Conservation (phyloP, 2,888 invertebrate species). For the Pharmacophagus antenor region DNA sequence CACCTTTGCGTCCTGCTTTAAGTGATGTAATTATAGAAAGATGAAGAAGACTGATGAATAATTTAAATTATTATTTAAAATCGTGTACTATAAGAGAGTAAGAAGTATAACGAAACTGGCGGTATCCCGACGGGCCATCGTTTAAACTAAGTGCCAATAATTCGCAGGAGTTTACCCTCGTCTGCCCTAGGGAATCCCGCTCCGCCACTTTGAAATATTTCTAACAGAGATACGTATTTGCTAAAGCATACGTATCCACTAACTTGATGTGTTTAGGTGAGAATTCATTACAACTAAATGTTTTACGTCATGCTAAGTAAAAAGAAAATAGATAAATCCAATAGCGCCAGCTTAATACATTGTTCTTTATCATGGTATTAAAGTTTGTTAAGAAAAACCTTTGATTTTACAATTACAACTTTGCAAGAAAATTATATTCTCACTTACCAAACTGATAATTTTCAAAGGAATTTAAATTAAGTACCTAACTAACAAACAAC, state of each 20-base stretch:
- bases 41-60: slow-evolving; percentile 28
- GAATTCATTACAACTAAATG: not conserved
- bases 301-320: not conserved
- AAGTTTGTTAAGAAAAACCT: too few species aligned
- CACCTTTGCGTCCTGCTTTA: slow-evolving; percentile 6
- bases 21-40: slow-evolving; percentile 31
- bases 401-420: too few species aligned
- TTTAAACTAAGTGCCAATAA: slow-evolving; percentile 77
- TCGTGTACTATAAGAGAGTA: slow-evolving; percentile 45
- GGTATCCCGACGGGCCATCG: slow-evolving; percentile 64
- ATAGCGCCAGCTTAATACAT: not conserved
- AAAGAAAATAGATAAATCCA: not conserved
- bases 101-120: slow-evolving; percentile 59
- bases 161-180: slow-evolving; percentile 72
- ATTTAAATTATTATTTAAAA: slow-evolving; percentile 36
- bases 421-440: too few species aligned
- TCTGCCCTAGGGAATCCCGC: slow-evolving; percentile 61
- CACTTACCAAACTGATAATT: too few species aligned
- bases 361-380: too few species aligned
- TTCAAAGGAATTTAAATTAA: too few species aligned
- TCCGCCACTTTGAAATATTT: slow-evolving; percentile 62
- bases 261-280: slow-evolving; percentile 6
- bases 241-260: slow-evolving; percentile 27
- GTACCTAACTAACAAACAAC: too few species aligned
- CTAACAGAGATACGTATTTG: slow-evolving; percentile 44